Conservation (phyloP, 2,888 invertebrate species). For the Acanthosepion esculentum region DNA sequence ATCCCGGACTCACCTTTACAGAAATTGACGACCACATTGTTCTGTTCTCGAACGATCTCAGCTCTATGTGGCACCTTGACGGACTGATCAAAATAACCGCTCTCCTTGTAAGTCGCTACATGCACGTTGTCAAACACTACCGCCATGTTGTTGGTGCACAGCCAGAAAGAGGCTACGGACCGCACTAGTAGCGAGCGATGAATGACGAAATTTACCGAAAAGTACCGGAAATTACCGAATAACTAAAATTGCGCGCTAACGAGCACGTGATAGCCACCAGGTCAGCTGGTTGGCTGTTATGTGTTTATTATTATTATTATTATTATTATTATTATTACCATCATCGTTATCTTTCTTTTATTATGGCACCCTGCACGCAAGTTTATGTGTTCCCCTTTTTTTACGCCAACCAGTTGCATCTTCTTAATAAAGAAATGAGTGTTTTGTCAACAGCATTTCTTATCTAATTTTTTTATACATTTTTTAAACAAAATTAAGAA, state of each 20-base stretch:
- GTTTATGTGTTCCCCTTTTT: no score
- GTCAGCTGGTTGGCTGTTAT: not conserved
- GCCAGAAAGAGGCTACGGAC: conserved; percentile 39
- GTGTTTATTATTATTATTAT: not conserved
- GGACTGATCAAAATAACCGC: conserved; percentile 64
- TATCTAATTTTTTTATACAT: no score
- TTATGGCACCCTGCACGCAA: no score
- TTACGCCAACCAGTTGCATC: no score
- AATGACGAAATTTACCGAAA: not conserved
- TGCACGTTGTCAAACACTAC: conserved; percentile 73
- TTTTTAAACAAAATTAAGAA: no score
- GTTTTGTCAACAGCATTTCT: no score
- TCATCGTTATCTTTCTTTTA: no score
- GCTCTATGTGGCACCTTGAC: conserved; percentile 60
- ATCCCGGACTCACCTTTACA: conserved; percentile 63
- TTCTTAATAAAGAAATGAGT: no score
- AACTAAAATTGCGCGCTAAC: conserved; percentile 16
- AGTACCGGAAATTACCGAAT: not conserved
- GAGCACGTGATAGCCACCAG: not conserved
- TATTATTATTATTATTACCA: not conserved
- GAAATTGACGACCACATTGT: conserved; percentile 63
- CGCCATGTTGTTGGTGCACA: conserved; percentile 71
- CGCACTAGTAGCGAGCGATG: not conserved
- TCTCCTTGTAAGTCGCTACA: conserved; percentile 67
- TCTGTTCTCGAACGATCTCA: conserved; percentile 61